Percentiles rank a stretch among this genome's conserved stretches.
Evolutionary conservation across 2,113 vertebrate species (phyloP).

Genomic region (Anser cygnoides): DNA sequence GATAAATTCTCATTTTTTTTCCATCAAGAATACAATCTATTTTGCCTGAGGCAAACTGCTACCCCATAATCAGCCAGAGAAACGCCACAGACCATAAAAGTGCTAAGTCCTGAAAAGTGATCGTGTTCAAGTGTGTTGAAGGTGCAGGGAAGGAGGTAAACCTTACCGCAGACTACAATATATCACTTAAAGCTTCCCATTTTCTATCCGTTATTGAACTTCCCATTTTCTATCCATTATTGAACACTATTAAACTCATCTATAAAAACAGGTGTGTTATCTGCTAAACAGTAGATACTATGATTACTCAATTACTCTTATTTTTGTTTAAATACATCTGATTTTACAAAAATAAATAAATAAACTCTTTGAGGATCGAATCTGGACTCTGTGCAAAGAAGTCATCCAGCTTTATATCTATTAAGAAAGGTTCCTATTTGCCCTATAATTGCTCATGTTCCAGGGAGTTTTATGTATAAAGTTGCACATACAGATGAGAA

Average conservation of each 20-base stretch:
- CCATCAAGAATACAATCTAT: rapidly evolving
- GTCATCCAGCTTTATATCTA: neutral
- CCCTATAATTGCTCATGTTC: neutral
- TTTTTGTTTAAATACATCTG: neutral
- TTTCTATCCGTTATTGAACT: neutral
- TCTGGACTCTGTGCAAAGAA: neutral
- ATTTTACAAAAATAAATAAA: neutral
- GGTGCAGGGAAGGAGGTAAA: neutral
- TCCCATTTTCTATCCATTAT: neutral
- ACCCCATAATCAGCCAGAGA: neutral
- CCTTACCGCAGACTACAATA: neutral
- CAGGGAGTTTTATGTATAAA: neutral
- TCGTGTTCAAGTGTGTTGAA: neutral
- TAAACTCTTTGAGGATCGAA: neutral
- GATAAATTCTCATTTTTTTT: neutral
- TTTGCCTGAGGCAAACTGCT: neutral
- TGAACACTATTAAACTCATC: neutral
- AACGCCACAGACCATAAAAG: neutral
- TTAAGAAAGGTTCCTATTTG: neutral
- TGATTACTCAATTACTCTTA: neutral
- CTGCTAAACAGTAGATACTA: neutral
- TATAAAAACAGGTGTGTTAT: neutral
- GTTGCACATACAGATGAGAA: neutral
- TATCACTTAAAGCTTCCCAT: neutral
- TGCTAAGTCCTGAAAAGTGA: neutral